phyloP scores from a whole-genome alignment of 2,113 vertebrate species.

The Indri indri region DNA sequence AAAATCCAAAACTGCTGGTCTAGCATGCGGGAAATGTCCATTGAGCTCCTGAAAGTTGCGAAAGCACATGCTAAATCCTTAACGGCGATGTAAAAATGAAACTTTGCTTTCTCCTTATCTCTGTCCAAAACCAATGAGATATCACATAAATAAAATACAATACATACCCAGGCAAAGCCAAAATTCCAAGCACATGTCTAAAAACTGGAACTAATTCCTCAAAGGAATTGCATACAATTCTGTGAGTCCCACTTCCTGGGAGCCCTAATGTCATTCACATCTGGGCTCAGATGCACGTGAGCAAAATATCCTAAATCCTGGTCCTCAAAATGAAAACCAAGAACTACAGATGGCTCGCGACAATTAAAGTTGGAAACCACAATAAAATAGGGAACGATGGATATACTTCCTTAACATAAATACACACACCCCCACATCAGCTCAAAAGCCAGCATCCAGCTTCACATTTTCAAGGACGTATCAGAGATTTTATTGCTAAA shows the following conservation, averaged over 20 bases:
- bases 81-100: background rate
- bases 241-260: rapidly evolving
- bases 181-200: background rate
- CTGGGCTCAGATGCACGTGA: background rate
- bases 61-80: background rate
- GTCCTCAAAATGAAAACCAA: background rate
- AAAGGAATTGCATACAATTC: background rate
- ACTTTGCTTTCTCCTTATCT: background rate
- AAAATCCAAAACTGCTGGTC: background rate
- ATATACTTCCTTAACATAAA: background rate
- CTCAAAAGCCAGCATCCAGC: background rate
- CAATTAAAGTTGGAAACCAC: background rate
- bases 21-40: background rate
- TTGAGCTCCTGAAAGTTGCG: background rate
- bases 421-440: background rate
- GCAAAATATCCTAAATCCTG: background rate
- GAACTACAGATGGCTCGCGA: background rate
- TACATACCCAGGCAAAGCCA: background rate
- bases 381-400: background rate
- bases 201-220: background rate
- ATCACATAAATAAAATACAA: background rate
- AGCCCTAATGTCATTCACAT: rapidly evolving
- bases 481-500: background rate
- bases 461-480: background rate
- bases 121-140: background rate